Base-by-base conservation (phyloP, 2,888 invertebrate species). In the Portevinia maculata region DNA sequence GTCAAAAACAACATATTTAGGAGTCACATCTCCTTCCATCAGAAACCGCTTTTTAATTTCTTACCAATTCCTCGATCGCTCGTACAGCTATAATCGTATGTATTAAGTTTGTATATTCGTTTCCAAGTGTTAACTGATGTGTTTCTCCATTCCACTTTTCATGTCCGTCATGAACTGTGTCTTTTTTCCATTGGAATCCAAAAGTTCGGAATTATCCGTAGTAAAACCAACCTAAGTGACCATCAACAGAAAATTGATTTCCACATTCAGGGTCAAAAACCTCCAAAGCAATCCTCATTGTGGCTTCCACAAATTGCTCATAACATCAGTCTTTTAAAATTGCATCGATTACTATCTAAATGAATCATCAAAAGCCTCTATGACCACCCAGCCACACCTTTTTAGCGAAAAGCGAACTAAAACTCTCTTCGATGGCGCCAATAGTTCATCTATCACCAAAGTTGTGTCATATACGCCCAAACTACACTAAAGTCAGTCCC, bases 271-370 rank as follows among this genome's bases (percentile, higher is more conserved):
- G 74, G 75, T 69, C 75, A 75, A 62, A 46, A 44, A 44, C 44
- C 55, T 48, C 34, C 39, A 5, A 67, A 60, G 41, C 28, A 39
- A 5, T 9, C 19, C 19, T 13, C 19, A 41, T 17, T 46, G 21
- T 30, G 30, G 19, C 9, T 15, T 7, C 44, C 39, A 7, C 39
- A 50, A 62, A 74, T 62, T 67, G 55, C 15, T 62, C 50, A 70
- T 81, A 75, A 64, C 44, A 30, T 28, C 8, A 21, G 55, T 17
- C 62, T 50, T 52, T 69, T 30, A 24, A 69, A 81, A 81, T 60
- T 70, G 37, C 75, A 59, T 75, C 64, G 53, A 57, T 69, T 74
- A 59, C 65, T 64, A 50, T 73, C 73, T 17, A 67, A 67, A 60
- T 53, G 57, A 67, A 62, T 34, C 53, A 53, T 71, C 44, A 55